Percentiles rank a stretch among this genome's conserved stretches.
Evolutionary conservation across 2,113 vertebrate species (phyloP).

Genomic region (Chaetodon trifascialis): DNA sequence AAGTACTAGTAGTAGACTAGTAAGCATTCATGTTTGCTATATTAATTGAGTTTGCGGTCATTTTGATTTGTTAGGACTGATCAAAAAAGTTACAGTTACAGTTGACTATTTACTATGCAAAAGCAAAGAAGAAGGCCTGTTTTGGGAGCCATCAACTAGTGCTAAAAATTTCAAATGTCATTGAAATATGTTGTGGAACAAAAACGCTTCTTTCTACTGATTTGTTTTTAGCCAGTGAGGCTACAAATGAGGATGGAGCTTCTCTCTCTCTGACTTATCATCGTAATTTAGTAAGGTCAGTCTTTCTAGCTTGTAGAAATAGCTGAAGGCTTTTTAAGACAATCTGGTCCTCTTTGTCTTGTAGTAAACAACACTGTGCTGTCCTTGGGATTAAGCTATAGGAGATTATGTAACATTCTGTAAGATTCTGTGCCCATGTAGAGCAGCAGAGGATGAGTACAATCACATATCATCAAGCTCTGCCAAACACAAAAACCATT

Average conservation of each 20-base stretch:
- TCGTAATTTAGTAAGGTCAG: constrained; percentile 52
- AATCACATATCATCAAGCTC: neutral
- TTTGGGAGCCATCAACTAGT: too few species aligned
- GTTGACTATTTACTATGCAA: neutral
- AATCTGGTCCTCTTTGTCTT: constrained; percentile 43
- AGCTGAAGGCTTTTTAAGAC: constrained; percentile 46
- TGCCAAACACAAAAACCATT: neutral
- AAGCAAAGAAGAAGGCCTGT: too few species aligned
- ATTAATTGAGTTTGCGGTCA: neutral
- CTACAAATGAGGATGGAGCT: neutral
- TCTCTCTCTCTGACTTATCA: neutral
- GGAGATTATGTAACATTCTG: constrained; percentile 34
- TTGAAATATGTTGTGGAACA: too few species aligned
- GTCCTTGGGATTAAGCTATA: constrained; percentile 31
- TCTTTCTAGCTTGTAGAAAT: constrained; percentile 33
- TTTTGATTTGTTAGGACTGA: neutral
- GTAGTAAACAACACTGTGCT: constrained; percentile 33
- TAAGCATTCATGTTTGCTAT: neutral
- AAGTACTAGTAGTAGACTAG: too few species aligned
- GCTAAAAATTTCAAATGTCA: too few species aligned
- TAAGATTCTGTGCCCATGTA: constrained; percentile 3
- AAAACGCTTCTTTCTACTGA: too few species aligned
- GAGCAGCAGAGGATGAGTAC: neutral
- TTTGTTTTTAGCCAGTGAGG: neutral
- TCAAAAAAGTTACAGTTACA: neutral